Percentiles rank a stretch among this genome's conserved stretches.
Evolutionary conservation across 2,888 invertebrate genomes (phyloP).

Genomic region (Acronicta psi): DNA sequence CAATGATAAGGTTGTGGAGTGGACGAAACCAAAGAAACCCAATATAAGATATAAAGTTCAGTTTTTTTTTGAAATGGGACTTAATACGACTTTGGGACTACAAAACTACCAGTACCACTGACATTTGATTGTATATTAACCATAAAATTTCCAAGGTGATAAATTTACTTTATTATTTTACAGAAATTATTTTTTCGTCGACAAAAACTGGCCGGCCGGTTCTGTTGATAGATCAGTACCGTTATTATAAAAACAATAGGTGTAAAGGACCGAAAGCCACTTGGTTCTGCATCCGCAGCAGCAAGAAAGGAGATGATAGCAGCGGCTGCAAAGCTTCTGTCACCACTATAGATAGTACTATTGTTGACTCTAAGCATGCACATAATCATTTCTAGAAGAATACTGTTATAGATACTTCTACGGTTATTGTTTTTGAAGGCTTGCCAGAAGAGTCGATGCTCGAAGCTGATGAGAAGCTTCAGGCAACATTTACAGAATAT

Average conservation of each 20-base stretch:
- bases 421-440: no score
- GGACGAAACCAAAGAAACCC: background rate
- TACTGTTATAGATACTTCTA: no score
- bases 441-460: no score
- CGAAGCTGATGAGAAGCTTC: no score
- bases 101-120: no score
- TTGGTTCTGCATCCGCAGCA: constrained; percentile 68
- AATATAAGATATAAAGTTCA: no score
- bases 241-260: constrained; percentile 66
- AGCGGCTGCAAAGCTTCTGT: constrained; percentile 43
- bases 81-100: no score
- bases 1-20: background rate
- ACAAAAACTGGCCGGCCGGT: constrained; percentile 64
- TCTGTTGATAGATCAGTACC: constrained; percentile 59
- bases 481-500: no score
- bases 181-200: constrained; percentile 30
- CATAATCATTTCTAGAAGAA: constrained; percentile 40
- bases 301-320: constrained; percentile 4
- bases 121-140: no score
- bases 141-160: no score
- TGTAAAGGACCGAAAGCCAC: constrained; percentile 59
- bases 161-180: constrained; percentile 22
- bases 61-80: no score
- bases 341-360: constrained; percentile 28
- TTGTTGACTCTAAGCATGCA: constrained; percentile 32